Percentiles rank a stretch among this genome's conserved stretches.
These are phyloP conservation scores for Brachymystax lenok DNA, from an alignment of 2,797 vertebrate species.

Conservation along the genomic window DNA sequence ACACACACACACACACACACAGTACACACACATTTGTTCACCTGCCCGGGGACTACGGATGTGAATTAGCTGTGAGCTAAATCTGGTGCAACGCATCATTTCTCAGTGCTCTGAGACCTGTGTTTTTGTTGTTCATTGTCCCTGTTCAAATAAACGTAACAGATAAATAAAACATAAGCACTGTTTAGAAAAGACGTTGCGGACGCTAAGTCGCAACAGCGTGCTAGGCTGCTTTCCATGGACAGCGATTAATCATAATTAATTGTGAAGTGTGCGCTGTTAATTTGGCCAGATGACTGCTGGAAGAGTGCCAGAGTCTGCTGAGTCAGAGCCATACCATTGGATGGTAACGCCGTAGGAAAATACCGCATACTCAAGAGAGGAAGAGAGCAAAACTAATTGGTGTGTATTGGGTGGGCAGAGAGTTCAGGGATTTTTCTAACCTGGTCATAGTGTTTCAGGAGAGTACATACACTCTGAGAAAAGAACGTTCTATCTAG, in stretches of 20 bases:
- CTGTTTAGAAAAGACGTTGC: background rate
- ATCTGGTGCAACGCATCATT: no score
- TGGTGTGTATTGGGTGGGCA: background rate
- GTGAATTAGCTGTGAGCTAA: no score
- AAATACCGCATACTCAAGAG: background rate
- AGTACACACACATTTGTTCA: background rate
- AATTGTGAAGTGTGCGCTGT: slow-evolving; percentile 6
- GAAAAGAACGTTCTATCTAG: no score
- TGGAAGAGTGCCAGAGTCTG: background rate
- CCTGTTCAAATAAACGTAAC: no score
- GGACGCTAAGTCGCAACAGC: background rate
- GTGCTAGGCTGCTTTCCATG: background rate
- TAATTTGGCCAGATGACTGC: background rate
- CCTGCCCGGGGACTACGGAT: no score
- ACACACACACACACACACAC: background rate
- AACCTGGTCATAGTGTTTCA: background rate
- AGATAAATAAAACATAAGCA: background rate
- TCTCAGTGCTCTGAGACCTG: no score
- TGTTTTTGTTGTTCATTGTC: no score
- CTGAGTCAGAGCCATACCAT: background rate
- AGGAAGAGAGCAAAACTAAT: background rate
- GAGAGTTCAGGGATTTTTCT: background rate
- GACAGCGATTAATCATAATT: slow-evolving; percentile 7
- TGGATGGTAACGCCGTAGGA: background rate
- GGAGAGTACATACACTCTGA: no score